phyloP scores from a whole-genome alignment of 2,888 invertebrate genomes.

The Torymus aiolomorphi region DNA sequence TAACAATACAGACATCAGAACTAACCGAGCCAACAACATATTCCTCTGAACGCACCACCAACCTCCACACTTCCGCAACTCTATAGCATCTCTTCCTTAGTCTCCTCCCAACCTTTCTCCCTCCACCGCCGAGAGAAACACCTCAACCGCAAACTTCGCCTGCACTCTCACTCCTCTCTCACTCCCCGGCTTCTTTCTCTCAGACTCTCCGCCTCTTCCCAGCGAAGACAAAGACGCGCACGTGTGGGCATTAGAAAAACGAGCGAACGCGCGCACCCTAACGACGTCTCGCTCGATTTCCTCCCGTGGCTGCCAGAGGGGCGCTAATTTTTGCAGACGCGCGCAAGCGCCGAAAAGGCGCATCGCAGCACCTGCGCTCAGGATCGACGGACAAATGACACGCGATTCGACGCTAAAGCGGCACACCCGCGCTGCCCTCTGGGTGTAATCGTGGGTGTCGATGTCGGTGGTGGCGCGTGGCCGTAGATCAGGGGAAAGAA shows the following conservation, averaged over 20 bases:
- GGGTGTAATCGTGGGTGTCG: no score
- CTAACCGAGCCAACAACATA: no score
- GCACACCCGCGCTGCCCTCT: neutral
- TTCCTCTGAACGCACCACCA: no score
- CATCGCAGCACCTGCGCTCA: conserved; percentile 39
- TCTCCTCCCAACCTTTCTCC: conserved; percentile 26
- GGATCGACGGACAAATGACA: conserved; percentile 75
- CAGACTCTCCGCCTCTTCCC: neutral
- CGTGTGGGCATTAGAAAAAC: conserved; percentile 47
- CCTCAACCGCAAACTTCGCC: conserved; percentile 49
- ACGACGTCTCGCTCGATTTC: conserved; percentile 68
- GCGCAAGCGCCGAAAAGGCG: conserved; percentile 66
- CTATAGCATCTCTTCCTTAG: conserved; percentile 41
- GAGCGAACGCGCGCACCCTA: conserved; percentile 33
- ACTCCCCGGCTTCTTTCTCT: neutral
- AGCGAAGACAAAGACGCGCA: conserved; percentile 14
- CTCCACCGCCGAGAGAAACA: no score
- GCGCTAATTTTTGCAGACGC: conserved; percentile 69
- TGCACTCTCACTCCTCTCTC: neutral
- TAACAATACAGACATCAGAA: no score
- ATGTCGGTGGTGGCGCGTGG: no score
- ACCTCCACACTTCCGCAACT: no score
- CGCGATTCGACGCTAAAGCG: conserved; percentile 69
- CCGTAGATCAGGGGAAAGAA: no score
- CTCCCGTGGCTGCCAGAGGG: conserved; percentile 59